Evolutionary conservation across 2,888 invertebrate species (phyloP), one percentile per base, ranked within the genome.

Genomic region (Scaeva pyrastri): DNA sequence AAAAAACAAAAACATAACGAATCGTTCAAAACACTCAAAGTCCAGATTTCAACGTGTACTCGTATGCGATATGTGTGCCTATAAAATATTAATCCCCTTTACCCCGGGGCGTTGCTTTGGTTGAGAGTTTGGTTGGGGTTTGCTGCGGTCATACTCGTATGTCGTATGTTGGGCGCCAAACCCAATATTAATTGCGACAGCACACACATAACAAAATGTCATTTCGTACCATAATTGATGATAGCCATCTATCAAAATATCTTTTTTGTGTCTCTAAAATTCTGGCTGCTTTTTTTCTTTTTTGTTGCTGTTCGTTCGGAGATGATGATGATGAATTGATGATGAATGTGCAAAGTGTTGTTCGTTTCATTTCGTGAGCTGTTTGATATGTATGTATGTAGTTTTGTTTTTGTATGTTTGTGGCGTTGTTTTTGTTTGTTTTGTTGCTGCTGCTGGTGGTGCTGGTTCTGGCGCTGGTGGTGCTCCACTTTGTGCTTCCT

Each of bases 221-320:
- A 85, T 85, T 85, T 85, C 80, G 68, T 85, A 81, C 81, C 75
- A 76, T 85, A 85, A 85, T 85, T 85, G 85, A 85, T 85, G 81
- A 85, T 85, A 85, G 80, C 85, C 85, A 85, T 85, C 85, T 85
- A 81, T 85, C 85, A 85, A 81, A 85, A 85, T 85, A 85, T 85
- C 85, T 85, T 80, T 68, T 81, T 81, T 76, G 71, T 71, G 74
- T 75, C 70, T 71, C 64, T 70, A 66, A 52, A 50, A 36, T 39
- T 39, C 19, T 31, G 6, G 10, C 14, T 55, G 1, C n/a, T 55
- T 12, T 50, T 50, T 50, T 21, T 23, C 23, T 5, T 36, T 39
- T 39, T 21, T 48, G 10, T 16, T 41, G 7, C 1, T n/a, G 11
- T 39, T 41, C n/a, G 39, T 43, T 52, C 84, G 52, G 75, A 75